phyloP scores from a whole-genome alignment of 2,888 invertebrate genomes.

The Frankliniella intonsa region DNA sequence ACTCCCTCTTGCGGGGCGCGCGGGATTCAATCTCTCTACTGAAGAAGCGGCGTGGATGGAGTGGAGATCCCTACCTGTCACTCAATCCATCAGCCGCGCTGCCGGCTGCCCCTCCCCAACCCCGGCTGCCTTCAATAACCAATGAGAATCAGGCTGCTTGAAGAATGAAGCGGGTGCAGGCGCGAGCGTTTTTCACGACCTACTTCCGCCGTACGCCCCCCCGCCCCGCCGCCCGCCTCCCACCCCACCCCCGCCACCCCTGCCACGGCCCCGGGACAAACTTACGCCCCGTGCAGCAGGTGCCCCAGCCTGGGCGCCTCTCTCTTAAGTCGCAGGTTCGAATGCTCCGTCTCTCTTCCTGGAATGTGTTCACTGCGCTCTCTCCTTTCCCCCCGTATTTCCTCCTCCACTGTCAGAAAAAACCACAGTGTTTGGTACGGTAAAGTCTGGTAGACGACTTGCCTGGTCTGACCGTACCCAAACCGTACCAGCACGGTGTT shows the following conservation, averaged over 20 bases:
- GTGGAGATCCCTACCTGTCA: slow-evolving; percentile 11
- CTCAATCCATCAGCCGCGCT: slow-evolving; percentile 4
- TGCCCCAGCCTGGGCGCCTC: not conserved
- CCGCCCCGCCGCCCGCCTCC: not conserved
- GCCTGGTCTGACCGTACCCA: too few relatives aligned
- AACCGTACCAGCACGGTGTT: too few relatives aligned
- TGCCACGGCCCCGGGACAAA: not conserved
- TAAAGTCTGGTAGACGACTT: too few relatives aligned
- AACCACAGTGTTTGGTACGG: too few relatives aligned
- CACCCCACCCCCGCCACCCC: not conserved
- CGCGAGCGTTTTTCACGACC: not conserved
- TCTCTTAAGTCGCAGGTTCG: too few relatives aligned
- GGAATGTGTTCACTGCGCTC: too few relatives aligned
- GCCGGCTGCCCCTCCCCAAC: too few relatives aligned
- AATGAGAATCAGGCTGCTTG: slow-evolving; percentile 9
- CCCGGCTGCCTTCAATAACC: slow-evolving; percentile 1
- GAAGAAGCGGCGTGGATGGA: slow-evolving; percentile 5
- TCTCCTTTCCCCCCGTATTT: too few relatives aligned
- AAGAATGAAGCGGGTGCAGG: not conserved
- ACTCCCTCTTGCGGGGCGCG: not conserved
- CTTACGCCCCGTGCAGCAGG: not conserved
- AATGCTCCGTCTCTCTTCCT: too few relatives aligned
- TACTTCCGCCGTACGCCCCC: not conserved
- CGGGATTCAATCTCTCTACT: slow-evolving; percentile 17
- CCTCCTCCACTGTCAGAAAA: too few relatives aligned